Percentiles rank a stretch among this genome's conserved stretches.
These are phyloP conservation scores for Pardosa pseudoannulata DNA, from an alignment of 2,888 invertebrate genomes.

Conservation along the genomic window DNA sequence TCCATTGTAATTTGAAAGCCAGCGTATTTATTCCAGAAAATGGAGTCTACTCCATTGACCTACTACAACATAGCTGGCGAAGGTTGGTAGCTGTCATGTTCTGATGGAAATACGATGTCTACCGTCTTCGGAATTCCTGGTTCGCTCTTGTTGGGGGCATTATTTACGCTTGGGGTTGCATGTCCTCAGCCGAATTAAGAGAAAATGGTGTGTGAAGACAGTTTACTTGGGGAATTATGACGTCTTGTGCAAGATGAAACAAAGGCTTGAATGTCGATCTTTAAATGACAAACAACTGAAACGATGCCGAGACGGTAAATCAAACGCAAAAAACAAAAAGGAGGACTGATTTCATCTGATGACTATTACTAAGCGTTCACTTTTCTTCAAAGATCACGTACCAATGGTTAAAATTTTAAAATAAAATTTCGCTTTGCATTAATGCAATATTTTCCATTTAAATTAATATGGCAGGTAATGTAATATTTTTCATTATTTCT, in stretches of 20 bases:
- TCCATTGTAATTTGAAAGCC: constrained; percentile 66
- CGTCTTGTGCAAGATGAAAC: constrained; percentile 59
- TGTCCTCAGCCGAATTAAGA: constrained; percentile 57
- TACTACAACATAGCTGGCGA: constrained; percentile 52
- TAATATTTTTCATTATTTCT: too few relatives aligned
- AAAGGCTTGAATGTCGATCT: constrained; percentile 43
- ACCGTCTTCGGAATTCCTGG: constrained; percentile 57
- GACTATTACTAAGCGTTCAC: constrained; percentile 4
- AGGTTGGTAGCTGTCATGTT: constrained; percentile 60
- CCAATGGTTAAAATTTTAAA: too few relatives aligned
- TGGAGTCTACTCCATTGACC: constrained; percentile 57
- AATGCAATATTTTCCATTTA: too few relatives aligned
- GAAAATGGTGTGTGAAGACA: constrained; percentile 63
- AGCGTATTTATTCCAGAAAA: constrained; percentile 45
- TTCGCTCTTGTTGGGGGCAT: constrained; percentile 44
- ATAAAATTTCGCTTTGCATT: too few relatives aligned
- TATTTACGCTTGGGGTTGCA: constrained; percentile 65
- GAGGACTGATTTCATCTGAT: neutral
- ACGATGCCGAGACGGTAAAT: constrained; percentile 43
- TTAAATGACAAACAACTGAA: constrained; percentile 20
- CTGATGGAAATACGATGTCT: constrained; percentile 58
- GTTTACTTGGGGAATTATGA: constrained; percentile 40
- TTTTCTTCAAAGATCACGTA: neutral
- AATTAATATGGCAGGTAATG: too few relatives aligned
- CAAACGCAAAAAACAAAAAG: constrained; percentile 20